phyloP scores from a whole-genome alignment of 2,888 invertebrate species.

The Parnassius mnemosyne region DNA sequence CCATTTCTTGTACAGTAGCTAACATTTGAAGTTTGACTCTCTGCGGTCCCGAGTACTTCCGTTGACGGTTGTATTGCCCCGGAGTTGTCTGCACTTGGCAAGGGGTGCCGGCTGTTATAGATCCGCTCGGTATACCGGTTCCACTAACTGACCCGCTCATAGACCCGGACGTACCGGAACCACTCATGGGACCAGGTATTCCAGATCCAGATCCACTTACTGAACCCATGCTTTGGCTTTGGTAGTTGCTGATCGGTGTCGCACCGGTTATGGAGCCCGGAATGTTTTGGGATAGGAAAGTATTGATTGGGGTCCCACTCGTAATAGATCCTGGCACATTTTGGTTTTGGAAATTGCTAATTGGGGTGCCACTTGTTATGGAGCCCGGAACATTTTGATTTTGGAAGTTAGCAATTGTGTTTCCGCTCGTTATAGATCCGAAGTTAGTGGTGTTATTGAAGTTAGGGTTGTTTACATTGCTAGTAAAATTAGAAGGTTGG shows the following conservation, averaged over 20 bases:
- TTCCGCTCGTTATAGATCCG: conserved; percentile 33
- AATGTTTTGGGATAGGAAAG: conserved; percentile 11
- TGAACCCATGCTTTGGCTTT: conserved; percentile 28
- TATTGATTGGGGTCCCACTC: conserved; percentile 24
- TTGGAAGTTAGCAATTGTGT: conserved; percentile 28
- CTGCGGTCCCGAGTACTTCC: conserved; percentile 81
- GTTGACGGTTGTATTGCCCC: conserved; percentile 56
- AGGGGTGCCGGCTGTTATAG: conserved; percentile 53
- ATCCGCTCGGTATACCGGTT: conserved; percentile 30
- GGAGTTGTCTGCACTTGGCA: conserved; percentile 24
- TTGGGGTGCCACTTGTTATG: conserved; percentile 24
- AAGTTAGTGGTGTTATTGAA: conserved; percentile 21
- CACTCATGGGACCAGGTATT: conserved; percentile 7
- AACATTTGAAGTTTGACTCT: conserved; percentile 69
- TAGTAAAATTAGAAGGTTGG: conserved; percentile 6
- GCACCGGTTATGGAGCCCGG: conserved; percentile 32
- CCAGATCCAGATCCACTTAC: conserved; percentile 9
- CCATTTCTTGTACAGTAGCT: conserved; percentile 89
- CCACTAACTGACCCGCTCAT: conserved; percentile 8
- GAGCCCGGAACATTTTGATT: conserved; percentile 18
- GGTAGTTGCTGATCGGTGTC: conserved; percentile 28
- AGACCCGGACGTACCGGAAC: conserved; percentile 9
- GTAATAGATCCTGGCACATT: conserved; percentile 28
- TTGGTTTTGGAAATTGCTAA: conserved; percentile 12
- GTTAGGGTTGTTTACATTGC: conserved; percentile 21